Conservation (phyloP, 2,113 vertebrate genomes). For the Panthera tigris region DNA sequence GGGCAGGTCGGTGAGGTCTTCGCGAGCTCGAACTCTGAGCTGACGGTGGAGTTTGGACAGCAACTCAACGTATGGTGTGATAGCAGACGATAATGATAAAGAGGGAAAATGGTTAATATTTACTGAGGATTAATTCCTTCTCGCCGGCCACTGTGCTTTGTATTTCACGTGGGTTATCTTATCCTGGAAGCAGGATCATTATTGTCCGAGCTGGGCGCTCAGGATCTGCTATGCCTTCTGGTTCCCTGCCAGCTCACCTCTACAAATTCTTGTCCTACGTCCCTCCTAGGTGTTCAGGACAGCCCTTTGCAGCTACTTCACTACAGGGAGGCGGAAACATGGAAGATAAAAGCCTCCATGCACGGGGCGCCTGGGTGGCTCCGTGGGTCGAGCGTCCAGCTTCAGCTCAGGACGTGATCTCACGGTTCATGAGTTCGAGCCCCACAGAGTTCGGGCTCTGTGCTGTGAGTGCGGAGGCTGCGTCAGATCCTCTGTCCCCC, state of each 20-base stretch:
- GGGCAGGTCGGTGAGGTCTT: neutral
- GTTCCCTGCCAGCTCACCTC: neutral
- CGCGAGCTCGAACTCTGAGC: neutral
- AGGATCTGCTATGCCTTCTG: neutral
- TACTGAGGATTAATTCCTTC: neutral
- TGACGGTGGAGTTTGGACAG: conserved; percentile 53
- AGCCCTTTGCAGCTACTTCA: neutral
- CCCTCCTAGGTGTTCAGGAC: neutral
- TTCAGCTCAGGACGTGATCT: too few relatives aligned
- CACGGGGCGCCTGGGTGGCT: too few relatives aligned
- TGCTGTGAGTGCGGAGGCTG: too few relatives aligned
- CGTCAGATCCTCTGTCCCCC: too few relatives aligned
- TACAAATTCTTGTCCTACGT: too few relatives aligned
- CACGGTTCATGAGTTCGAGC: too few relatives aligned
- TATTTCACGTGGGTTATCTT: neutral
- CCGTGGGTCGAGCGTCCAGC: too few relatives aligned
- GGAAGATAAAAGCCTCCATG: neutral
- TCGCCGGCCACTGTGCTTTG: neutral
- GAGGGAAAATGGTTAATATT: conserved; percentile 43
- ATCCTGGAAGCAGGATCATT: neutral
- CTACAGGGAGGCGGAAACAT: neutral
- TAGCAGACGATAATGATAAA: neutral
- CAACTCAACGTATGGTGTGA: rapidly evolving
- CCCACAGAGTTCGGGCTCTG: neutral
- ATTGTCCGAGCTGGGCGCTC: rapidly evolving